Percentiles rank a stretch among this genome's conserved stretches.
Conservation (phyloP, 1,140 invertebrate genomes). For the Leguminivora glycinivorella region DNA sequence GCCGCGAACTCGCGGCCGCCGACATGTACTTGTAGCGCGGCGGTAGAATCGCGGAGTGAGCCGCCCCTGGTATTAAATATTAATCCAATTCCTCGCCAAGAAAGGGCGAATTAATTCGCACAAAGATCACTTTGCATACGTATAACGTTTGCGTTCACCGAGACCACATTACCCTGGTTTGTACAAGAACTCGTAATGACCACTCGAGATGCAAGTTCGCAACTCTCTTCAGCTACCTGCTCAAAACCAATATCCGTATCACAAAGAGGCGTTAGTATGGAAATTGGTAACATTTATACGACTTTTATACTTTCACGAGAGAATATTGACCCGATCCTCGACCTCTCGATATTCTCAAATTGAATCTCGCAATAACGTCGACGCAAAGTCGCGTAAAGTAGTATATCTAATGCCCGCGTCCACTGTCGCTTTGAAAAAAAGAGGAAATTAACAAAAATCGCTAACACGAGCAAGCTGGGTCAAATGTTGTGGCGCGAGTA, state of each 20-base stretch:
- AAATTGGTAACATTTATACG: neutral
- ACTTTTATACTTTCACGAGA: neutral
- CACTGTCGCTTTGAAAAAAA: constrained; percentile 48
- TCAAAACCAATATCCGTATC: neutral
- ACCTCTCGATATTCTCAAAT: constrained; percentile 44
- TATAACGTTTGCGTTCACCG: no score
- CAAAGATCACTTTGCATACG: no score
- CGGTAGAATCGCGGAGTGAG: no score
- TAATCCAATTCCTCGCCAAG: no score
- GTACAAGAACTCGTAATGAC: no score
- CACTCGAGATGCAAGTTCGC: neutral
- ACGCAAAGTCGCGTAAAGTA: constrained; percentile 52
- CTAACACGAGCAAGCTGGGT: constrained; percentile 17
- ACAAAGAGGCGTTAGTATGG: neutral
- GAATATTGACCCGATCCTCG: constrained; percentile 41
- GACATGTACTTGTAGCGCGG: no score
- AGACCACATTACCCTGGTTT: no score
- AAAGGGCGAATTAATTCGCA: no score
- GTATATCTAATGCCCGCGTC: constrained; percentile 52
- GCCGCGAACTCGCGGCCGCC: no score
- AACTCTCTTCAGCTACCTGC: neutral
- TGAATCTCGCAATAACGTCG: constrained; percentile 47
- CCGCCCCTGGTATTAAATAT: no score
- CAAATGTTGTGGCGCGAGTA: neutral
- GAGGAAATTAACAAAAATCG: neutral